These are phyloP conservation scores for Indri indri DNA, from an alignment of 2,113 vertebrate species.

Conservation along the genomic window DNA sequence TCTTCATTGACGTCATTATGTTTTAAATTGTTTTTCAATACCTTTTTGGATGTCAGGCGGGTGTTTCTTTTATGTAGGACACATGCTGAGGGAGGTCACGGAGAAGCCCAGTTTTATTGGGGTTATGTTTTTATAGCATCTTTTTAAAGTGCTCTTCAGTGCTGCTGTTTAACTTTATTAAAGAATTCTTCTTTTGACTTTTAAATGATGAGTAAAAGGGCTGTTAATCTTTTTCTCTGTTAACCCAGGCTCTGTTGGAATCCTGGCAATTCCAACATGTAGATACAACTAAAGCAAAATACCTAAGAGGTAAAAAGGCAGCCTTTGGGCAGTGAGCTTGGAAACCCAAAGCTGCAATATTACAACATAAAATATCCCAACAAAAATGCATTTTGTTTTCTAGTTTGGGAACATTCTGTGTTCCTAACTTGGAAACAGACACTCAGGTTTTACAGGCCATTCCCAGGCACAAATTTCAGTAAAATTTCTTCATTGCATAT, in stretches of 20 bases:
- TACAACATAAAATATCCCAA: not conserved
- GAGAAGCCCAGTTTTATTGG: conserved; percentile 12
- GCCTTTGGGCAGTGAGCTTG: not conserved
- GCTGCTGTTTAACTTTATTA: conserved; percentile 28
- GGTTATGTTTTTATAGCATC: conserved; percentile 43
- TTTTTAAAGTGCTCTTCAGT: conserved; percentile 24
- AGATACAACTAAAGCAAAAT: conserved; percentile 21
- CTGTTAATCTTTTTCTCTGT: conserved; percentile 19
- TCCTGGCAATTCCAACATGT: not conserved
- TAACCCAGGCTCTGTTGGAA: conserved; percentile 17
- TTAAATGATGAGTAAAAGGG: conserved; percentile 1
- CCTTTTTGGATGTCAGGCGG: not conserved
- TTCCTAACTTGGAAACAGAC: not conserved
- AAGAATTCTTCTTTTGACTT: conserved; percentile 5
- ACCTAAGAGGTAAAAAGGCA: not conserved
- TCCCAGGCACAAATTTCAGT: not conserved
- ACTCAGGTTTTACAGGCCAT: not conserved
- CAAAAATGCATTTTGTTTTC: not conserved
- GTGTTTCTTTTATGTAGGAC: conserved; percentile 9
- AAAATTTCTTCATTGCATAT: conserved; percentile 13
- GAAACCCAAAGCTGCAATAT: not conserved
- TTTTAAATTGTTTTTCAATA: conserved; percentile 15
- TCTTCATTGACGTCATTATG: not conserved
- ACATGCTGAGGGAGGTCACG: not conserved
- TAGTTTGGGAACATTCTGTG: not conserved